Percentiles rank a stretch among this genome's conserved stretches.
Conservation (phyloP, 1,140 invertebrate species). For the Oedothorax gibbosus region DNA sequence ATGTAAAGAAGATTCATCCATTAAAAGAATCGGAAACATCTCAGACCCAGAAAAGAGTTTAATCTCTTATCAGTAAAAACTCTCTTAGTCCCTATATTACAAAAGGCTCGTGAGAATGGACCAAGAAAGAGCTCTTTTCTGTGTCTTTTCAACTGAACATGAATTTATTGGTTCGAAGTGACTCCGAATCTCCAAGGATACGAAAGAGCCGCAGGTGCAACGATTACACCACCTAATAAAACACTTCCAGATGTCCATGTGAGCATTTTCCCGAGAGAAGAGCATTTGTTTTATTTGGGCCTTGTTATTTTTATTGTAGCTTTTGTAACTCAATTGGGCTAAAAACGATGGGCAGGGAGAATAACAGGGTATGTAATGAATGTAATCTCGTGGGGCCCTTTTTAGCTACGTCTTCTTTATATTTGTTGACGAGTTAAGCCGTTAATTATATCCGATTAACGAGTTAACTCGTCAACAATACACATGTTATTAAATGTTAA, state of each 20-base stretch:
- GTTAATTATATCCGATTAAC: too few relatives aligned
- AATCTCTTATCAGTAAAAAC: too few relatives aligned
- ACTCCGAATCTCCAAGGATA: background rate
- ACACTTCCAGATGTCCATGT: constrained; percentile 39
- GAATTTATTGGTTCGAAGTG: constrained; percentile 22
- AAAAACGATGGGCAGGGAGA: too few relatives aligned
- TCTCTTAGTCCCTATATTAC: background rate
- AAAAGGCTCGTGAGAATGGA: background rate
- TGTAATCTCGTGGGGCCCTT: too few relatives aligned
- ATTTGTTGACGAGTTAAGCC: too few relatives aligned
- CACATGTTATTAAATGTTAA: too few relatives aligned
- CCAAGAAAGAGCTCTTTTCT: constrained; percentile 12
- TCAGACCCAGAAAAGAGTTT: too few relatives aligned
- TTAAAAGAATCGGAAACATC: too few relatives aligned
- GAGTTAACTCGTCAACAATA: too few relatives aligned
- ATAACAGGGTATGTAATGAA: too few relatives aligned
- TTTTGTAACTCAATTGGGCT: background rate
- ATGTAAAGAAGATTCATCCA: too few relatives aligned
- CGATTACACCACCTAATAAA: constrained; percentile 45
- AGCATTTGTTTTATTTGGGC: constrained; percentile 4
- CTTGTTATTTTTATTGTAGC: constrained; percentile 12
- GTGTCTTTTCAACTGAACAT: background rate
- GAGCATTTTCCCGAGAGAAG: constrained; percentile 10
- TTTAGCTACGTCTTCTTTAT: too few relatives aligned
- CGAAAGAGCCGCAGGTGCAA: constrained; percentile 32